phyloP scores from a whole-genome alignment of 2,797 vertebrate species.

The Myotis planiceps region DNA sequence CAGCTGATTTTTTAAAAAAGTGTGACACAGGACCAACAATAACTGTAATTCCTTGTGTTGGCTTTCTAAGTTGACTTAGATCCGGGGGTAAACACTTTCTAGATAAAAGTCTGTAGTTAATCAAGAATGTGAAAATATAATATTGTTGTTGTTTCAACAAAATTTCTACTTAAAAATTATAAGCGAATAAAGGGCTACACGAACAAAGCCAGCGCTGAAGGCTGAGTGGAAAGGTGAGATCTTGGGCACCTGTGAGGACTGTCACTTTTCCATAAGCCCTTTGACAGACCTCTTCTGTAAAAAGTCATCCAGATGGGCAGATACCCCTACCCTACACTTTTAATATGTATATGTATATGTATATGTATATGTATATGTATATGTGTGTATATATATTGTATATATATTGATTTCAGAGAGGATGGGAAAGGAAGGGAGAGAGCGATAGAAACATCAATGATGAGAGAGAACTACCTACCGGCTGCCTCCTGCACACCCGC shows the following conservation, averaged over 20 bases:
- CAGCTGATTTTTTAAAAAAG: background rate
- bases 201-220: background rate
- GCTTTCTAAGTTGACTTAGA: constrained; percentile 26
- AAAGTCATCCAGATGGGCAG: background rate
- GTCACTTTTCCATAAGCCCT: background rate
- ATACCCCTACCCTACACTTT: background rate
- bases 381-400: no score
- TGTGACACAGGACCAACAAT: background rate
- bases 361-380: no score
- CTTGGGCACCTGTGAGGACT: no score
- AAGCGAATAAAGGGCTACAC: background rate
- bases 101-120: background rate
- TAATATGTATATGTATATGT: no score
- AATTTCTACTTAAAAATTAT: background rate
- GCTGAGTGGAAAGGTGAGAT: background rate
- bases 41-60: background rate
- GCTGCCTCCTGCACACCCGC: no score
- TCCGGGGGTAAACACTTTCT: background rate
- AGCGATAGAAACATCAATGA: no score
- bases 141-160: background rate
- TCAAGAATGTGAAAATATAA: background rate
- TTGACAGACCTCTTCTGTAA: background rate
- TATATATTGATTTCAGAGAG: no score
- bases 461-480: no score
- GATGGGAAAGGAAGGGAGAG: no score